These are phyloP conservation scores for Hemicentrotus pulcherrimus DNA, from an alignment of 35 echinoderm and acorn worm species.

Conservation along the genomic window DNA sequence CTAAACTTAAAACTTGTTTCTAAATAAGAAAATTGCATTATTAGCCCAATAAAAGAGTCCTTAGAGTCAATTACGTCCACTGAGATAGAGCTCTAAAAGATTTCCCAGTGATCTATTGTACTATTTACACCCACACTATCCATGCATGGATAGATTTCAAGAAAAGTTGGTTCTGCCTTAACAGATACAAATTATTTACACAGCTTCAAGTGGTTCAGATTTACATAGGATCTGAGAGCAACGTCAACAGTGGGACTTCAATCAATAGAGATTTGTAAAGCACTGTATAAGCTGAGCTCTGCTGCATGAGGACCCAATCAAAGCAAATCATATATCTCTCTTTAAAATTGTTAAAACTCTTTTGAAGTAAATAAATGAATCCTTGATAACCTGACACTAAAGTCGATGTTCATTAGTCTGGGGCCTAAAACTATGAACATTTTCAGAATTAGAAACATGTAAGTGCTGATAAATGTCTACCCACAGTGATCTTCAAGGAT, in stretches of 20 bases:
- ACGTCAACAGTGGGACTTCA: background rate
- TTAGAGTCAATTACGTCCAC: background rate
- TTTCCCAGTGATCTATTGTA: background rate
- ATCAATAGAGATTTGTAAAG: background rate
- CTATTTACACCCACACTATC: background rate
- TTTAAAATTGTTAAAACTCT: too few species aligned
- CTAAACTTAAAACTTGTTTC: background rate
- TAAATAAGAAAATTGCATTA: background rate
- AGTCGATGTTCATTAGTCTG: too few species aligned
- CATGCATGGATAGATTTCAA: background rate
- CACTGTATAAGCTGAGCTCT: background rate
- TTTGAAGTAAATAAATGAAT: too few species aligned
- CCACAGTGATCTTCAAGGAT: too few species aligned
- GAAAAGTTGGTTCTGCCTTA: background rate
- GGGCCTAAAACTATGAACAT: too few species aligned
- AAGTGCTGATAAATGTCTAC: too few species aligned
- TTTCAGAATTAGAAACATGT: too few species aligned
- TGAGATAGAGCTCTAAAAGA: background rate
- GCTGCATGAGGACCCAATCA: too few species aligned
- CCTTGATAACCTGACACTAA: too few species aligned
- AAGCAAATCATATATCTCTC: too few species aligned
- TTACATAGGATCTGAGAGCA: background rate
- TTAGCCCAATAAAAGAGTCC: background rate
- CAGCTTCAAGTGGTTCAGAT: background rate
- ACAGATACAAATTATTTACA: background rate